Evolutionary conservation across 1,140 invertebrate species (phyloP), one percentile per base, ranked within the genome.

Genomic region (Sitophilus oryzae): DNA sequence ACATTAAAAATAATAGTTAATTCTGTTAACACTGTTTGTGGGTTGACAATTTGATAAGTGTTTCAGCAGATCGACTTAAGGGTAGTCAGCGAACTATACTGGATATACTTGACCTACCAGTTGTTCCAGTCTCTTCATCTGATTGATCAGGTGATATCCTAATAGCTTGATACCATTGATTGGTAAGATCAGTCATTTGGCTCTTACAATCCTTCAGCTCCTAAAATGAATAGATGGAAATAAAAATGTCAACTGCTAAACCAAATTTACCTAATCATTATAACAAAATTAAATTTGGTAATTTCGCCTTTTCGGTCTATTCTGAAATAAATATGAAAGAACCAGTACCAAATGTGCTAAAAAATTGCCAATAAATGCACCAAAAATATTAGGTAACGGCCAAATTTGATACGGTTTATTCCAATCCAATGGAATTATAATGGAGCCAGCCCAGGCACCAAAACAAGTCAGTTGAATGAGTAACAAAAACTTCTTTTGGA

Each of bases 111-210:
- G 67, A 68, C 47, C 68, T 41, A 40, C 61, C 66, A 11, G 68
- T 70, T 19, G 59, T 65, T 11, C 56, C 59, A 8, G 58, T 52
- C 58, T 84, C 82, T 38, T 82, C 81, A 50, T 83, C 82, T 11
- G 80, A 81, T 63, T 90, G 85, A 35, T 83, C 72, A 1, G 86
- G 85, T 53, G 86, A 88, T 64, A 91, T 88, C 50, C 90, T 77
- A 53, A 94, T 91, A 0, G 91, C 92, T 70, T 96, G 90, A 74
- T 96, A 96, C 93, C 93, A 97, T 69, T 96, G 89, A 70, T 95
- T 94, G 1, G 93, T 95, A 40, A 97, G 75, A 74, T 93, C 89
- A 4, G 89, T 91, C 92, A 97, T 96, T 76, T 96, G 92, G 41
- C 86, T 92, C 68, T 93, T 91, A 66, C 93, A 95, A 72, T 96